These are phyloP conservation scores for Sminthopsis crassicaudata DNA, from an alignment of 2,113 vertebrate genomes.

Conservation along the genomic window DNA sequence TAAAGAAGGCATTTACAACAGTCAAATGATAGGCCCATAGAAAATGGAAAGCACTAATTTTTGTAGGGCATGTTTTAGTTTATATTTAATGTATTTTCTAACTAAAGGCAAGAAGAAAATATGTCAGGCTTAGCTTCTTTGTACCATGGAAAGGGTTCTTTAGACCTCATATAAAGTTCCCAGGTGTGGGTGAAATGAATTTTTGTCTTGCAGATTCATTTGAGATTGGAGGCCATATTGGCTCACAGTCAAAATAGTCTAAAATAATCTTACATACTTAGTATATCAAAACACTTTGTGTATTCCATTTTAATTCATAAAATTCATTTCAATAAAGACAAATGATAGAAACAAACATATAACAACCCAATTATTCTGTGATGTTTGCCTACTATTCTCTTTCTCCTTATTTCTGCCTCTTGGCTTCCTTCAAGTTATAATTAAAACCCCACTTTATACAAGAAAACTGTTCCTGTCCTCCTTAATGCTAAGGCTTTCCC, in stretches of 20 bases:
- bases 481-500: not conserved
- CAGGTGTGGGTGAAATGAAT: not conserved
- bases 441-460: not conserved
- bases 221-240: not conserved
- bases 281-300: not conserved
- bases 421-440: not conserved
- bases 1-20: conserved; percentile 31
- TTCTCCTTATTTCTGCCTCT: not conserved
- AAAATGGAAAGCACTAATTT: not conserved
- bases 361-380: not conserved
- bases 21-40: not conserved
- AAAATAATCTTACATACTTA: not conserved
- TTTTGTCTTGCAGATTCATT: not conserved
- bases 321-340: not conserved
- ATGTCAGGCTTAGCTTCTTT: not conserved
- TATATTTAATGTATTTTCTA: not conserved
- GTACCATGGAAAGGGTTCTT: not conserved
- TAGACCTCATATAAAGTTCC: not conserved
- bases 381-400: not conserved
- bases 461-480: not conserved
- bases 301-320: not conserved
- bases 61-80: not conserved
- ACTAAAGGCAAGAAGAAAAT: not conserved
- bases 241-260: not conserved
- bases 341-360: not conserved